A percentile compares a stretch with the other conserved stretches of the same genome.
Conservation (phyloP, 2,888 invertebrate genomes). For the Melieria omissa region DNA sequence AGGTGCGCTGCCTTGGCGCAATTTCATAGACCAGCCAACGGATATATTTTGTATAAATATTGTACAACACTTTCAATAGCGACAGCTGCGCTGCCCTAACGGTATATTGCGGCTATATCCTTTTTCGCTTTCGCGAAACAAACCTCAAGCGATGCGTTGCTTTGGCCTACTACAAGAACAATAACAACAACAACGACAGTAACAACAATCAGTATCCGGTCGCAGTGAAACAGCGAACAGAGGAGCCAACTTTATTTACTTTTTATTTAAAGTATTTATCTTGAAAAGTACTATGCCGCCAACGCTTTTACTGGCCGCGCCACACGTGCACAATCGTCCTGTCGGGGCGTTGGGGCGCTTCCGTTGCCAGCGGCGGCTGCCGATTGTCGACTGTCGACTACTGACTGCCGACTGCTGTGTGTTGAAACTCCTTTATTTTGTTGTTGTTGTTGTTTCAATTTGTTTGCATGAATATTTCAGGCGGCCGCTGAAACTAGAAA, state of each 20-base stretch:
- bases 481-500: slow-evolving; percentile 32
- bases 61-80: not conserved
- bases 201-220: not conserved
- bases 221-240: too few species aligned
- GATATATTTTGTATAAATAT: too few species aligned
- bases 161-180: not conserved
- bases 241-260: slow-evolving; percentile 28
- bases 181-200: not conserved
- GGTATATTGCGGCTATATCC: not conserved
- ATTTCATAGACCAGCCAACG: too few species aligned
- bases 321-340: too few species aligned
- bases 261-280: slow-evolving; percentile 46
- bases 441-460: slow-evolving; percentile 60
- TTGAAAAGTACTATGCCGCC: slow-evolving; percentile 33
- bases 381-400: not conserved
- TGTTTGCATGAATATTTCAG: slow-evolving; percentile 61
- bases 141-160: slow-evolving; percentile 14
- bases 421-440: not conserved
- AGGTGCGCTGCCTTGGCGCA: too few species aligned
- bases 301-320: not conserved
- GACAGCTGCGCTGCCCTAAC: not conserved
- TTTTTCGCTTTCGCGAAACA: not conserved
- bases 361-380: not conserved
- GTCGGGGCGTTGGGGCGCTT: too few species aligned
- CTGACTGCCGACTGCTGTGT: slow-evolving; percentile 24